Base-by-base conservation (phyloP, 2,113 vertebrate species). In the Ceyx cyanopectus region DNA sequence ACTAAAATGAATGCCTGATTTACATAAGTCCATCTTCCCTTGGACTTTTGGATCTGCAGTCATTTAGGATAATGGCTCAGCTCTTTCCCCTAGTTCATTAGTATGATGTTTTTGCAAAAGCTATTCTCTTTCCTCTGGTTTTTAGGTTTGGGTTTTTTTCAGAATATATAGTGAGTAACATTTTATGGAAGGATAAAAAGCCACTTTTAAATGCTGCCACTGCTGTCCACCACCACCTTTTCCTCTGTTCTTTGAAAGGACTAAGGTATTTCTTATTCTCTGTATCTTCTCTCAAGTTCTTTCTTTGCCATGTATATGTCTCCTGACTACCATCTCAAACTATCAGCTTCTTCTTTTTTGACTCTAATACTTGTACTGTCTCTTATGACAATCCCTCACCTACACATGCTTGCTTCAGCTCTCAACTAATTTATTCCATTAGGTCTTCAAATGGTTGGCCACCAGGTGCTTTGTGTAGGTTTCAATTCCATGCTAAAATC, bases 1-100 rank as follows among this genome's bases (percentile, higher is more conserved):
- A 65, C 41, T 81, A 92, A 90, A 92, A 90, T 72, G 61, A 79
- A 41, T 61, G 53, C 24, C 69, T 68, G 69, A 79, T 86, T 95
- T 86, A 85, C 66, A 46, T 23, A 84, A 73, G 62, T 81, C 77
- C 24, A 62, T 90, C 70, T 89, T 92, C 67, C 41, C 27, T 66
- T 29, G 18, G 74, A 88, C 90, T 58, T 84, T 66, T 58, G 54
- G 37, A 70, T 79, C 41, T 56, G 30, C 30, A 54, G 66, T 62
- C 81, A 61, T 92, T 87, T 70, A 74, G 30, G 50, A 72, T 91
- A 92, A 87, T 50, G 57, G 45, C 43, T 86, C 67, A 66, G n/a
- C 26, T 90, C 53, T 72, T 90, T 70, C 34, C 57, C 87, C 27
- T 69, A 62, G 43, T 37, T 70, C 34, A 80, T 70, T 53, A 68